Evolutionary conservation across 2,113 vertebrate genomes (phyloP).

Genomic region (Acanthisitta chloris): DNA sequence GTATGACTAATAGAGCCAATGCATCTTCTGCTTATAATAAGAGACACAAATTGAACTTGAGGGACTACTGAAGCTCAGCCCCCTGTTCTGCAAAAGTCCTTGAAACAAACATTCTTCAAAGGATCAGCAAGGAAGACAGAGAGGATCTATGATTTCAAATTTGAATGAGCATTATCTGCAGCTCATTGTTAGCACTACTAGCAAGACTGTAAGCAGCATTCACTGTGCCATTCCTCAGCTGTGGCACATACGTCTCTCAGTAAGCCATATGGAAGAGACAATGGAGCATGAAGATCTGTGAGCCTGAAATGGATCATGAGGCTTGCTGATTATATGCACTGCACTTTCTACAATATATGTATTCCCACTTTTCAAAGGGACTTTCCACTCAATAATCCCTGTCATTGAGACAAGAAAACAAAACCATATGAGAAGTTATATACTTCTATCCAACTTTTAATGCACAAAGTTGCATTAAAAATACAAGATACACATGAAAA

Average conservation of each 20-base stretch:
- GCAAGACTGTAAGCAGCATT: neutral
- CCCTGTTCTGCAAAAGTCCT: neutral
- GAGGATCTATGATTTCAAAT: neutral
- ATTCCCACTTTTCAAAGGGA: neutral
- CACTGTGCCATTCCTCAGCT: neutral
- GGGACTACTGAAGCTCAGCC: neutral
- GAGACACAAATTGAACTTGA: neutral
- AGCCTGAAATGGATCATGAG: neutral
- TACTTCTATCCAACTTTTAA: neutral
- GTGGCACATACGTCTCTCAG: neutral
- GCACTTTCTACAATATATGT: neutral
- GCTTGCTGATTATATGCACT: neutral
- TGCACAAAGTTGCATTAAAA: neutral
- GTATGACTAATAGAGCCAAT: neutral
- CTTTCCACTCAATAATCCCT: neutral
- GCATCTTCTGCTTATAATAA: neutral
- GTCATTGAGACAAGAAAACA: neutral
- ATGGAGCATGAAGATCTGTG: neutral
- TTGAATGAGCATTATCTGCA: neutral
- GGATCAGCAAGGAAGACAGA: neutral
- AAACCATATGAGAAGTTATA: neutral
- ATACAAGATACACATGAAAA: neutral
- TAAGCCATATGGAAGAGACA: neutral
- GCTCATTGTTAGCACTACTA: neutral
- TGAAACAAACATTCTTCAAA: neutral